These are phyloP conservation scores for Meandrusa payeni DNA, from an alignment of 2,888 invertebrate genomes.

Conservation along the genomic window DNA sequence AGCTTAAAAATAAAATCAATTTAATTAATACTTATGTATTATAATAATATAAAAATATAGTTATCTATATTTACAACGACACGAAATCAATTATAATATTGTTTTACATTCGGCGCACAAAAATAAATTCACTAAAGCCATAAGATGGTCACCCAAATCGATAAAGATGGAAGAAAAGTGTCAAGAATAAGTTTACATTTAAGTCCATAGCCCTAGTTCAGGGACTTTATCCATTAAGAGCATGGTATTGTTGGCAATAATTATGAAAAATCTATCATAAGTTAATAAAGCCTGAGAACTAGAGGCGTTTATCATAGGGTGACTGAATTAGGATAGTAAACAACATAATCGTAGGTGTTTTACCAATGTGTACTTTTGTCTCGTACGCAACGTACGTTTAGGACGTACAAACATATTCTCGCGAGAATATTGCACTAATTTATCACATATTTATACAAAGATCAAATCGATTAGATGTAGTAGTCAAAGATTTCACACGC, in stretches of 20 bases:
- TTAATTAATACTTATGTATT: constrained; percentile 58
- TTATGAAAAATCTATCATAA: constrained; percentile 26
- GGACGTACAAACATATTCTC: constrained; percentile 37
- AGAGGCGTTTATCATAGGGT: too few relatives aligned
- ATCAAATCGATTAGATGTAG: constrained; percentile 32
- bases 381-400: constrained; percentile 25
- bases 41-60: constrained; percentile 76
- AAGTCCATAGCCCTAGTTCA: constrained; percentile 18
- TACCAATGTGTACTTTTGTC: not conserved
- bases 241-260: constrained; percentile 2
- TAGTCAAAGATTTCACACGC: constrained; percentile 26
- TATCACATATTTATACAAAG: constrained; percentile 51
- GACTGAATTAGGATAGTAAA: not conserved
- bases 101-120: constrained; percentile 3
- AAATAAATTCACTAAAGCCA: constrained; percentile 35
- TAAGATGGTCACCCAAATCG: too few relatives aligned
- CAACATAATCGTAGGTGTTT: not conserved
- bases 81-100: constrained; percentile 56
- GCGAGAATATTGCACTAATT: constrained; percentile 60
- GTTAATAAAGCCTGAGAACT: constrained; percentile 28
- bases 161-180: constrained; percentile 3
- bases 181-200: too few relatives aligned
- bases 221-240: constrained; percentile 21
- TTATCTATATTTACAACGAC: constrained; percentile 73
- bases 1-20: constrained; percentile 52